Percentiles rank a stretch among this genome's conserved stretches.
Conservation (phyloP, 2,797 vertebrate species). For the Mus minutoides region DNA sequence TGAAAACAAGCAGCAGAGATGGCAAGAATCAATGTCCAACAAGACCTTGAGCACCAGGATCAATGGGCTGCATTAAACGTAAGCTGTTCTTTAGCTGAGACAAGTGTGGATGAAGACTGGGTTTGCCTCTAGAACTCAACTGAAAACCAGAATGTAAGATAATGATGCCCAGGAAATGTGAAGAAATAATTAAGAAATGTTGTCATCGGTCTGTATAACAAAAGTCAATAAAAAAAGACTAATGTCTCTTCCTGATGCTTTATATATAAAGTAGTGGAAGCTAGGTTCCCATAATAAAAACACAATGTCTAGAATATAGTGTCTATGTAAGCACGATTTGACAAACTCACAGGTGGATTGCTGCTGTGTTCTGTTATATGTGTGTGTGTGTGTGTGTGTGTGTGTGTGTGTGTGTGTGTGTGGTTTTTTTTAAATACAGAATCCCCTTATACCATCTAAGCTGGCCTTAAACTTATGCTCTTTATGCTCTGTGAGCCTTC, state of each 20-base stretch:
- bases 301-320: background rate
- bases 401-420: no score
- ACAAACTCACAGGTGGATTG: background rate
- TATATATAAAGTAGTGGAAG: conserved; percentile 26
- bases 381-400: background rate
- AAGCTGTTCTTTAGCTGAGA: conserved; percentile 19
- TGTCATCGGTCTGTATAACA: background rate
- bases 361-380: background rate
- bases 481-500: background rate
- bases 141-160: background rate
- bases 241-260: background rate
- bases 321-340: background rate
- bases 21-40: background rate
- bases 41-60: conserved; percentile 1
- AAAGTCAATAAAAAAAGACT: conserved; percentile 35
- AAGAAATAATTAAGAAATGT: conserved; percentile 35
- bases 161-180: background rate
- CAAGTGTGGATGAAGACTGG: background rate
- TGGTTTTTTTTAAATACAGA: background rate
- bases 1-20: background rate
- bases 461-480: background rate
- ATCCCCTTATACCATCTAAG: background rate
- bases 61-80: background rate
- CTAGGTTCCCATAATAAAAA: conserved; percentile 17
- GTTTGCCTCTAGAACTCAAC: background rate